Evolutionary conservation across 2,888 invertebrate genomes (phyloP), one percentile per base, ranked within the genome.

Genomic region (Agrochola circellaris): DNA sequence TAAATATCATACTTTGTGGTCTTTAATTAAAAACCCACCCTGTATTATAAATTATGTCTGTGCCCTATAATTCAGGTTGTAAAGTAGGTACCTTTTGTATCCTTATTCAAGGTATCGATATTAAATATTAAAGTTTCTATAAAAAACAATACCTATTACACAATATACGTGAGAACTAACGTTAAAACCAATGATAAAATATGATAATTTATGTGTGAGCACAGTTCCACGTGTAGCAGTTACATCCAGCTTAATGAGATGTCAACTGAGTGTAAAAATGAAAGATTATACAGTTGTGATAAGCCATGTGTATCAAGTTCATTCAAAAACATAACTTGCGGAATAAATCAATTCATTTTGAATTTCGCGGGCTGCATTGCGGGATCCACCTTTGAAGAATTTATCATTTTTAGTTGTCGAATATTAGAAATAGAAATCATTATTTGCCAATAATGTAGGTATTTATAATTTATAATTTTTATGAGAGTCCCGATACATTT

Each of bases 171-270:
- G 48, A 48, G 48, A 48, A 38, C 0, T 23, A 6, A 61, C 9
- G 8, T 26, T 54, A 8, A n/a, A 34, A 51, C 8, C 8, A 42
- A 51, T 34, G 2, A 45, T 45, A 45, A 15, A 45, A 45, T 45
- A 15, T 45, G 15, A 26, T 45, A 56, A 62, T 20, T 1, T 42
- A 38, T 65, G 13, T n/a, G 20, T 70, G 30, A 34, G 34, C 26
- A 34, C 23, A 23, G 9, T 6, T 51, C 51, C 45, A 81, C 66
- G 81, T 81, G 66, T 13, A 17, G 23, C 58, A 48, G 2, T 73
- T 34, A 61, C 6, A 20, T 66, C 4, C 17, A 54, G 48, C 45
- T 66, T 56, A 74, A 62, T 81, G 17, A 67, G 1, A 58, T 66
- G 81, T 62, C 61, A 74, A 56, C 30, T n/a, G 48, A 67, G 0